phyloP scores from a whole-genome alignment of 2,113 vertebrate genomes.

The Odontophorus gujanensis region DNA sequence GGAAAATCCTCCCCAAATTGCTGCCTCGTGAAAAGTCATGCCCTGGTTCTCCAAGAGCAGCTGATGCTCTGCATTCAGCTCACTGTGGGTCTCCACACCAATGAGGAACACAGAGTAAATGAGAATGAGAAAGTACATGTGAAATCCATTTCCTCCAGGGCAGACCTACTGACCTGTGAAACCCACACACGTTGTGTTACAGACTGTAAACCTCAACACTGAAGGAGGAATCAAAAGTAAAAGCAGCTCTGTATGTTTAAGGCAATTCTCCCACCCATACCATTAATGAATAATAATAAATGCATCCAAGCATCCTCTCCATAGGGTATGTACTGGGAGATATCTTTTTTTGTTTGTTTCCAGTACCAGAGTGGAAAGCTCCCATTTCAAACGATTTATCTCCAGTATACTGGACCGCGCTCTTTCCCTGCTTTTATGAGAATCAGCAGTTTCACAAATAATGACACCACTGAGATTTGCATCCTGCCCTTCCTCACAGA shows the following conservation, averaged over 20 bases:
- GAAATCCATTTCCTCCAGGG: neutral
- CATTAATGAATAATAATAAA: neutral
- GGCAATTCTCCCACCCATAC: neutral
- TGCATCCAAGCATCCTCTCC: neutral
- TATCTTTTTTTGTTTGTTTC: neutral
- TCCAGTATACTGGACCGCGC: neutral
- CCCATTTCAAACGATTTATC: neutral
- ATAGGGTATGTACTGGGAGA: neutral
- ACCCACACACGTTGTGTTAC: neutral
- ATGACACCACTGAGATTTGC: neutral
- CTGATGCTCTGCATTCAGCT: neutral
- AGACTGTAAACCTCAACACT: neutral
- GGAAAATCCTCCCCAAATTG: neutral
- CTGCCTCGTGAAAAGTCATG: neutral
- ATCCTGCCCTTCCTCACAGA: neutral
- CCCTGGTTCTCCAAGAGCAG: neutral
- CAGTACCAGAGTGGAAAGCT: neutral
- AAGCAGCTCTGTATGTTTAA: neutral
- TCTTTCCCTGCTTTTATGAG: neutral
- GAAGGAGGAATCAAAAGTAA: constrained; percentile 12
- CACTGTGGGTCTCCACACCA: neutral
- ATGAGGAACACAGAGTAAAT: neutral
- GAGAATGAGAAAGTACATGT: neutral
- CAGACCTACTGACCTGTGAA: neutral
- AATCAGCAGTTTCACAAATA: neutral